phyloP scores from a whole-genome alignment of 2,113 vertebrate species.

The Seriola rivoliana region DNA sequence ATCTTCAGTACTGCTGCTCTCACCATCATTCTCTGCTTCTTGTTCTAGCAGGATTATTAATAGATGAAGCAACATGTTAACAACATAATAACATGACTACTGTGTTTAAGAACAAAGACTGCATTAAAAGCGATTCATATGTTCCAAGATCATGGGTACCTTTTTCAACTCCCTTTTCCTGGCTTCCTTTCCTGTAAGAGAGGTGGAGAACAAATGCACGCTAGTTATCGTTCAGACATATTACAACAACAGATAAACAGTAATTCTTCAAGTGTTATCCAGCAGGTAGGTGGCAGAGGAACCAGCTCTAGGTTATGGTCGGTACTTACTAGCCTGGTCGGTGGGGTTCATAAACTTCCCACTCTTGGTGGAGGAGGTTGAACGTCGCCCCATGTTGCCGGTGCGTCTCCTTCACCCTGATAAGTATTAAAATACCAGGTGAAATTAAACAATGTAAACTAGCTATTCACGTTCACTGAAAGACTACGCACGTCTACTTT shows the following conservation, averaged over 20 bases:
- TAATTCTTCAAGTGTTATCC: not conserved
- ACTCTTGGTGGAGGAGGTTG: conserved; percentile 99
- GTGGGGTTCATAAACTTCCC: conserved; percentile 99
- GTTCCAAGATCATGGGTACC: conserved; percentile 77
- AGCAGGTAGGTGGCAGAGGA: not conserved
- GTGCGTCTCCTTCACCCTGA: conserved; percentile 62
- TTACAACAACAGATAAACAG: not conserved
- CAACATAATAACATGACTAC: not conserved
- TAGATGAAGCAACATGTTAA: not conserved
- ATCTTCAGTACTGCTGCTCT: conserved; percentile 98
- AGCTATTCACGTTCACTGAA: rapidly evolving
- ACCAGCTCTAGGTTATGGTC: not conserved
- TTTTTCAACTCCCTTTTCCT: conserved; percentile 98
- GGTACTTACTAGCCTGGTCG: conserved; percentile 95
- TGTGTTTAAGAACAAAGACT: not conserved
- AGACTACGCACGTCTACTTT: not conserved
- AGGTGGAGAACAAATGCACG: not conserved
- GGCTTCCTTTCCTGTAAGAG: conserved; percentile 94
- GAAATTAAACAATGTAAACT: not conserved
- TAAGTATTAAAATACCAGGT: not conserved
- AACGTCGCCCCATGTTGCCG: conserved; percentile 94
- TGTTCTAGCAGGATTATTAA: conserved; percentile 87
- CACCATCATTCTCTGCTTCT: conserved; percentile 99
- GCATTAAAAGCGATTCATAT: not conserved
- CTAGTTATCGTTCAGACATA: not conserved